Evolutionary conservation across 2,113 vertebrate genomes (phyloP).

Genomic region (Potamarius usumacintae): DNA sequence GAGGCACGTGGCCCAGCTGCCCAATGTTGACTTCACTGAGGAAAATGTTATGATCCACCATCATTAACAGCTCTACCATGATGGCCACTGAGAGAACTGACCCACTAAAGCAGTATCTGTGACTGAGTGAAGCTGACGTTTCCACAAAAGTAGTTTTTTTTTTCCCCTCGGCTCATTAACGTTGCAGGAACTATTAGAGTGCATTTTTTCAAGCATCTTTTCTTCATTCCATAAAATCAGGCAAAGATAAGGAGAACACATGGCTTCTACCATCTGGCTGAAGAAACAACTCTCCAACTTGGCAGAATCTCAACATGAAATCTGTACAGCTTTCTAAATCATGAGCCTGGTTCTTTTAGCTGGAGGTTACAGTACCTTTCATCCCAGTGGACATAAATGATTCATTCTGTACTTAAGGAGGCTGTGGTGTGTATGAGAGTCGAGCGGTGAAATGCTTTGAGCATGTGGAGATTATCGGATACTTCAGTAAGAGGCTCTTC

Average conservation of each 20-base stretch:
- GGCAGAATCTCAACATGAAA: not conserved
- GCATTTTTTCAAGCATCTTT: not conserved
- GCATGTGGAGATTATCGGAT: constrained; percentile 21
- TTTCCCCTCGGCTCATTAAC: not conserved
- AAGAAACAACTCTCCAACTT: not conserved
- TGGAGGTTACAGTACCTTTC: not conserved
- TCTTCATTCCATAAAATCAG: not conserved
- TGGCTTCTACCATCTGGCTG: not conserved
- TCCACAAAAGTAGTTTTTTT: not conserved
- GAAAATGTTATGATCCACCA: constrained; percentile 32
- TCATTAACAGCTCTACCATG: constrained; percentile 16
- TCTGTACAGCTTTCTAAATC: not conserved
- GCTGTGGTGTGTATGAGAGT: not conserved
- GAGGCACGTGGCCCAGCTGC: constrained; percentile 20
- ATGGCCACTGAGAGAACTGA: not conserved
- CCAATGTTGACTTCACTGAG: constrained; percentile 5
- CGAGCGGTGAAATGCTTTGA: constrained; percentile 4
- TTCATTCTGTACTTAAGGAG: not conserved
- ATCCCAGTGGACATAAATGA: constrained; percentile 6
- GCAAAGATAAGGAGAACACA: not conserved
- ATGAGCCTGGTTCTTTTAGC: not conserved
- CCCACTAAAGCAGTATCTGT: not conserved
- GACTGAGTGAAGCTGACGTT: not conserved
- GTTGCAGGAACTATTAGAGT: not conserved
- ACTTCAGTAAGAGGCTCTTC: constrained; percentile 37